Base-by-base conservation (phyloP, 2,113 vertebrate species). In the Perca flavescens region DNA sequence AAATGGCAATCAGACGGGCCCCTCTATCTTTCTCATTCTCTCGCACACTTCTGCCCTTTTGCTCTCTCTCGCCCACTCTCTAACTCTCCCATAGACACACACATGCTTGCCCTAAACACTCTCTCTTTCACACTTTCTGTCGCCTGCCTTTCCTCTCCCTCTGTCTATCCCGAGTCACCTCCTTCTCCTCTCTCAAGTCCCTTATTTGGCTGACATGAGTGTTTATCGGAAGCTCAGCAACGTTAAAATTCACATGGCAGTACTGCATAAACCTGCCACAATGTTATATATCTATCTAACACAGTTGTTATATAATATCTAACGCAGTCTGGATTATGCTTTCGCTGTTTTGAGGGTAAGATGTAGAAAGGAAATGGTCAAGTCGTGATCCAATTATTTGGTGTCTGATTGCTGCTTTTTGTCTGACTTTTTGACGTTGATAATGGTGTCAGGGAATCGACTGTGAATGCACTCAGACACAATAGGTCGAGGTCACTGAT, bases 1-100 rank as follows among this genome's bases (percentile, higher is more conserved):
- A 86, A 86, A 86, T 77, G 86, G 77, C 84, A 77, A 65, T 83
- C 84, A 87, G 69, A 52, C 60, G 12, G 12, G 65, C 54, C 50
- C 6, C 22, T 87, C 74, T 47, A 65, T 75, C 77, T 47, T 12
- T 84, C 80, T 63, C 65, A 6, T 43, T 67, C 72, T 47, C 47
- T 83, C 62, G 13, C 79, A 60, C 63, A 54, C 54, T 31, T 46
- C 50, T 74, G 56, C 49, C 40, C 79, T 79, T 58, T 75, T 61
- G 65, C 21, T 25, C n/a, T 22, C n/a, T 66, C 43, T 74, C 80
- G 7, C 84, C 54, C 72, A 63, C 83, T 64, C 74, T 49, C 53
- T 64, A 34, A 70, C 72, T 19, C 47, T 1, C 57, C 22, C 47
- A 36, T 68, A 21, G 6, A 22, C 62, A 54, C 61, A 62, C 52